Conservation (phyloP, 2,797 vertebrate species). For the Lepidocolaptes lacrymiger region DNA sequence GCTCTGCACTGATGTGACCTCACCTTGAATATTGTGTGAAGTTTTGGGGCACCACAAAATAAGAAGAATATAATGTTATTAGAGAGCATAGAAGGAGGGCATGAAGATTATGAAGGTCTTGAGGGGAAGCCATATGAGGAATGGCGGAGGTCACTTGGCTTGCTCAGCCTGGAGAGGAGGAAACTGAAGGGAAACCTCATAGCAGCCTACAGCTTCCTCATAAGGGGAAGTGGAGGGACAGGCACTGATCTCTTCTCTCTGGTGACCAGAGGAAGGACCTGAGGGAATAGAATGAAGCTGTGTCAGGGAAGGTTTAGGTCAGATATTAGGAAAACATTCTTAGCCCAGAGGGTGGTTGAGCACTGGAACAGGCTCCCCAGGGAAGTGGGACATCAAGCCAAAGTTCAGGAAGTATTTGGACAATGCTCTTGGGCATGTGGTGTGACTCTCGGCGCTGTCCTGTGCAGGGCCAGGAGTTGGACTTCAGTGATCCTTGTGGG, state of each 20-base stretch:
- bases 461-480: neutral
- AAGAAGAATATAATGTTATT: neutral
- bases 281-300: neutral
- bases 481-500: neutral
- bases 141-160: neutral
- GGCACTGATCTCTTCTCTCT: neutral
- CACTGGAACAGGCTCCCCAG: neutral
- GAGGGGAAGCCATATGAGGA: neutral
- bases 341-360: neutral
- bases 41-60: neutral
- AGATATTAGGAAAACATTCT: neutral
- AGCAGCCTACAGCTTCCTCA: neutral
- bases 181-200: neutral
- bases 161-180: neutral
- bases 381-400: neutral
- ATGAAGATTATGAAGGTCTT: neutral
- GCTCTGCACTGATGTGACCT: neutral
- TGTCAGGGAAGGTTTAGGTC: neutral
- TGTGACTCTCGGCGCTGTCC: neutral
- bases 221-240: neutral
- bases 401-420: neutral
- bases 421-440: neutral
- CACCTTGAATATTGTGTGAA: neutral
- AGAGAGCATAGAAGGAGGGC: neutral
- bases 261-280: neutral